Base-by-base conservation (phyloP, 2,113 vertebrate genomes). In the Gavialis gangeticus region DNA sequence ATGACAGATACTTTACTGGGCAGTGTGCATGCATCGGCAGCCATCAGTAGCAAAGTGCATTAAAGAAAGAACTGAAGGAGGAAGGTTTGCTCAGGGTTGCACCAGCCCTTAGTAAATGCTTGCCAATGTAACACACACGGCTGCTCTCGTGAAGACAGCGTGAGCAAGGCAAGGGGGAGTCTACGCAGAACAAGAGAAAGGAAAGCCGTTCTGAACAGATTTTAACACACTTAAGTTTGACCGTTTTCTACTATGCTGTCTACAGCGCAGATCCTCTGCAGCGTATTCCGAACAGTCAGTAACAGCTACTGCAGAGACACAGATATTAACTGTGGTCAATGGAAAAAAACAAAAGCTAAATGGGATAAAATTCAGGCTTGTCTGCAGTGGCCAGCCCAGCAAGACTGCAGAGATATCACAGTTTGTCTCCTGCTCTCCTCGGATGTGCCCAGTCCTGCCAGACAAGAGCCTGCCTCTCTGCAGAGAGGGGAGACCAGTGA, bases 341-440 rank as follows among this genome's bases (percentile, higher is more conserved):
- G 1, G 19, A 9, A 11, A 89, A 89, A 81, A 11, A 37, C n/a
- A 64, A 76, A 79, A 63, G 56, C 2, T 3, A 34, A 69, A 21
- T 5, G n/a, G 64, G 66, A 30, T 59, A 34, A 78, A 75, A 5
- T 28, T 62, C 6, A 10, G 1, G 6, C 16, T 2, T 25, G 46
- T 2, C 46, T 79, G 3, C 19, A 58, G 1, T 22, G 85, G 55
- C 81, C 57, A 78, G 30, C 56, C 34, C 73, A 84, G 6, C 1
- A 11, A 2, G 1, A 12, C 0, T 17, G 79, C 58, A 37, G 82
- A 85, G 58, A 56, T 0, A 3, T 34, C 16, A 34, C 34, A 34
- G 34, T 34, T 34, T 34, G 34, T n/a, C 56, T 57, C 46, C 60
- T n/a, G 57, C 15, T 73, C 57, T 21, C 27, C 4, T 21, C 75